Base-by-base conservation (phyloP, 2,888 invertebrate genomes). In the Ischnura elegans region DNA sequence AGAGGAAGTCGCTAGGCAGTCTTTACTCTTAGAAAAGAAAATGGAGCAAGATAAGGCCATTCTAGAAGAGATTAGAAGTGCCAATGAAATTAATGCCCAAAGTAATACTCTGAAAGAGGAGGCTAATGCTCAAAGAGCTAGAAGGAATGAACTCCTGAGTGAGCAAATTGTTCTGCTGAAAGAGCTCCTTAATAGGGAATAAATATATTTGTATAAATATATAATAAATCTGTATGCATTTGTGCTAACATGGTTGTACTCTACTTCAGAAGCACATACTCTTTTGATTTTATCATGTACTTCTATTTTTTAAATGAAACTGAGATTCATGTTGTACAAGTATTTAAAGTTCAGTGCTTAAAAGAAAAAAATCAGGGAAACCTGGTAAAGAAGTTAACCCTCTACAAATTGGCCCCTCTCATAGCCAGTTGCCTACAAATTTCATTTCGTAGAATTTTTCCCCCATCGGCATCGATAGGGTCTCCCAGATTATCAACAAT, bases 351-450 rank as follows among this genome's bases (percentile, higher is more conserved):
- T 55, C 13, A 3, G 55, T 55, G 21, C 13, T 19, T 2, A 19
- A 55, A 5, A 47, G 13, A 55, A 19, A 55, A 55, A 55, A 55
- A 55, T 55, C 55, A 55, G 55, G 3, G 21, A 55, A 55, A 55
- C 55, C 55, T 55, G 55, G 55, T 19, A 55, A 19, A 55, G 55
- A 21, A 21, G 55, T 19, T 55, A 55, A 55, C 55, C 55, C 55
- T 55, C 55, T 55, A 55, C 55, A 55, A 55, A 55, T 55, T 47
- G 47, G 47, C 47, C n/a, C n/a, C n/a, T n/a, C n/a, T n/a, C n/a
- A n/a, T n/a, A n/a, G n/a, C n/a, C 55, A 55, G 55, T 55, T 55
- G 55, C 55, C 55, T 55, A 55, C 55, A 55, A 55, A 55, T 55
- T 5, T 55, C 55, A 55, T 55, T 21, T 21, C 55, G 13, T 13